Evolutionary conservation across 1,140 invertebrate genomes (phyloP).

Genomic region (Drosophila oshimai): DNA sequence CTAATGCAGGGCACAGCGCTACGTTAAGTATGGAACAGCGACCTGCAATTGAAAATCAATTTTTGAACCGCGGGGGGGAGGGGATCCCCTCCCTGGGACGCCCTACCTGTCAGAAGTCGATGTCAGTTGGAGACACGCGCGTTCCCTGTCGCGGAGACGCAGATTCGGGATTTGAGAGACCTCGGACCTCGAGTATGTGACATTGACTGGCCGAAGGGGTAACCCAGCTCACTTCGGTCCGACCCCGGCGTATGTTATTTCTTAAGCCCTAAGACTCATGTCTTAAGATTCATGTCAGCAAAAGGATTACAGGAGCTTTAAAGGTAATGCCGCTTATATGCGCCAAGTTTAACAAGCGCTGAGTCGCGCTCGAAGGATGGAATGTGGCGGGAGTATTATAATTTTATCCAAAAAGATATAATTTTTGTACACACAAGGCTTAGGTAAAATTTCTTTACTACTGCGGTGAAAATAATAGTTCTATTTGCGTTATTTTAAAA

Average conservation of each 20-base stretch:
- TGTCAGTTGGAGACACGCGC: conserved; percentile 64
- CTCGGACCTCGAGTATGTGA: conserved; percentile 10
- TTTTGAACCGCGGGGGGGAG: not conserved
- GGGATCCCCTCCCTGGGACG: not conserved
- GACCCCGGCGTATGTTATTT: conserved; percentile 39
- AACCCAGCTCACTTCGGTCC: conserved; percentile 7
- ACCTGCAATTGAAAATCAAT: conserved; percentile 55
- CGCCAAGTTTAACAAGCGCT: conserved; percentile 31
- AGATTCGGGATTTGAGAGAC: conserved; percentile 45
- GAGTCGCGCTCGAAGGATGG: conserved; percentile 3
- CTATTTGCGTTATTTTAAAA: no score
- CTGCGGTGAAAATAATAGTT: no score
- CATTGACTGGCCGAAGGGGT: conserved; percentile 45
- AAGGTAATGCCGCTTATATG: conserved; percentile 48
- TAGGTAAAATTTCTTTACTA: no score
- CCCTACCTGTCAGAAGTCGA: conserved; percentile 64
- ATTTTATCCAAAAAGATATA: not conserved
- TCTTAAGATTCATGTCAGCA: conserved; percentile 76
- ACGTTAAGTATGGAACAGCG: not conserved
- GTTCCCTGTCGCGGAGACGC: conserved; percentile 42
- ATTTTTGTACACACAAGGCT: not conserved
- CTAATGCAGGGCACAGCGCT: conserved; percentile 35
- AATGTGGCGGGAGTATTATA: not conserved
- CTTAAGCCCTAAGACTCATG: conserved; percentile 67
- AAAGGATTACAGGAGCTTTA: conserved; percentile 78